Conservation (phyloP, 2,797 vertebrate genomes). For the Remorina albescens region DNA sequence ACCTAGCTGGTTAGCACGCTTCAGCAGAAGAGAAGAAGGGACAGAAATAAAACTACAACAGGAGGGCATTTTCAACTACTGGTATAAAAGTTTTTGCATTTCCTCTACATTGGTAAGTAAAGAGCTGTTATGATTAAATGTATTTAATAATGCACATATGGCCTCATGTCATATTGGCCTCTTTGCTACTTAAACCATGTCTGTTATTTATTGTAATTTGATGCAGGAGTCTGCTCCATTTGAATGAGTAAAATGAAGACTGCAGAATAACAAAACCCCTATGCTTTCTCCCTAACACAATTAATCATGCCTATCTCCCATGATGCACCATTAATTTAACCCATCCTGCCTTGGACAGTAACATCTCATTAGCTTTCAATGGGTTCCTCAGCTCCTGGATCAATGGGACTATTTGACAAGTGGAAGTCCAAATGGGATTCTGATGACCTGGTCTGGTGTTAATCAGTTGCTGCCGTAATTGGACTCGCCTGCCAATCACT, state of each 20-base stretch:
- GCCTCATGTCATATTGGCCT: not conserved
- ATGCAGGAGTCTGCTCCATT: not conserved
- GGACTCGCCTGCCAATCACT: slow-evolving; percentile 72
- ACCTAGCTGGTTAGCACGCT: too few species aligned
- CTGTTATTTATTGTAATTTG: not conserved
- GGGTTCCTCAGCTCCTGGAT: slow-evolving; percentile 44
- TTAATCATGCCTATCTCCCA: slow-evolving; percentile 43
- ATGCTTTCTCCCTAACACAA: slow-evolving; percentile 1
- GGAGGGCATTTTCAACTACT: not conserved
- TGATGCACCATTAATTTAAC: slow-evolving; percentile 55
- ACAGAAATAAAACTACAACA: not conserved
- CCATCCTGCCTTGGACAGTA: slow-evolving; percentile 21
- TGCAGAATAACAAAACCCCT: slow-evolving; percentile 25
- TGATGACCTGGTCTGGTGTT: slow-evolving; percentile 56
- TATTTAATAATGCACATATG: not conserved
- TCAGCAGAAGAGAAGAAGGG: not conserved
- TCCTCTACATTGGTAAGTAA: not conserved
- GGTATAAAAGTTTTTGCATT: too few species aligned
- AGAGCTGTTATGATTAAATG: not conserved
- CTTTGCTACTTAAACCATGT: not conserved
- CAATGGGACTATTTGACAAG: slow-evolving; percentile 66
- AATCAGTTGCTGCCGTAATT: slow-evolving; percentile 67
- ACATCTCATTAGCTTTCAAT: slow-evolving; percentile 44
- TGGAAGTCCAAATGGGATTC: slow-evolving; percentile 58
- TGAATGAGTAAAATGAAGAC: not conserved